These are phyloP conservation scores for Lethenteron camtschaticum DNA, from an alignment of 2,113 vertebrate genomes.

Conservation along the genomic window DNA sequence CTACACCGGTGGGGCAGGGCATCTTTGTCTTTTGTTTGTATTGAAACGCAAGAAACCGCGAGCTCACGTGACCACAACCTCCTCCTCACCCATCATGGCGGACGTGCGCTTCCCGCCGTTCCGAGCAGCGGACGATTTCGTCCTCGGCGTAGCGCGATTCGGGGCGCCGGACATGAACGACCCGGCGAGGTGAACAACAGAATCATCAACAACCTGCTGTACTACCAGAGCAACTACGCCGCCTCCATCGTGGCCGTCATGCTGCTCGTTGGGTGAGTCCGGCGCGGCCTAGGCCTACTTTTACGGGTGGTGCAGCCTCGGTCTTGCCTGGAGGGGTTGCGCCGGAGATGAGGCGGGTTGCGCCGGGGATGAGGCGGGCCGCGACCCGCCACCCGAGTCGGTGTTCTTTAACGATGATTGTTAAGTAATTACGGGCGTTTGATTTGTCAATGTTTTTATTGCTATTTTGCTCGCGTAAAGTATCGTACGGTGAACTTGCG, in stretches of 20 bases:
- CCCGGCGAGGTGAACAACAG: conserved; percentile 63
- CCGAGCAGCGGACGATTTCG: conserved; percentile 59
- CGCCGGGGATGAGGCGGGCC: too few relatives aligned
- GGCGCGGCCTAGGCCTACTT: background rate
- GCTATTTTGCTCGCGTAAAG: too few relatives aligned
- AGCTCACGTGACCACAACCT: too few relatives aligned
- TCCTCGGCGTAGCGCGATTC: conserved; percentile 48
- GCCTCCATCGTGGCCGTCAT: conserved; percentile 35
- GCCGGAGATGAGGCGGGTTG: background rate
- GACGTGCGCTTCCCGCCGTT: conserved; percentile 42
- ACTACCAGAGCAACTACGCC: conserved; percentile 82
- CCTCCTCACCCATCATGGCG: background rate
- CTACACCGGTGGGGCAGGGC: too few relatives aligned
- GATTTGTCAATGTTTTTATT: too few relatives aligned
- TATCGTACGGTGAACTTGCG: too few relatives aligned
- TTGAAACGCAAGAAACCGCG: too few relatives aligned
- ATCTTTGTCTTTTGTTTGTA: too few relatives aligned
- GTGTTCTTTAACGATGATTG: too few relatives aligned
- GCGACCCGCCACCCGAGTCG: too few relatives aligned
- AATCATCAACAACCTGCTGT: conserved; percentile 69
- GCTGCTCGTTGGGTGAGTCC: conserved; percentile 56
- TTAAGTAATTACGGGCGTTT: too few relatives aligned
- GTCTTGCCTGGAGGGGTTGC: background rate
- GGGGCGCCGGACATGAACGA: conserved; percentile 44
- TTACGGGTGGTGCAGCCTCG: background rate